phyloP scores from a whole-genome alignment of 2,797 vertebrate genomes.

The Merluccius polli region DNA sequence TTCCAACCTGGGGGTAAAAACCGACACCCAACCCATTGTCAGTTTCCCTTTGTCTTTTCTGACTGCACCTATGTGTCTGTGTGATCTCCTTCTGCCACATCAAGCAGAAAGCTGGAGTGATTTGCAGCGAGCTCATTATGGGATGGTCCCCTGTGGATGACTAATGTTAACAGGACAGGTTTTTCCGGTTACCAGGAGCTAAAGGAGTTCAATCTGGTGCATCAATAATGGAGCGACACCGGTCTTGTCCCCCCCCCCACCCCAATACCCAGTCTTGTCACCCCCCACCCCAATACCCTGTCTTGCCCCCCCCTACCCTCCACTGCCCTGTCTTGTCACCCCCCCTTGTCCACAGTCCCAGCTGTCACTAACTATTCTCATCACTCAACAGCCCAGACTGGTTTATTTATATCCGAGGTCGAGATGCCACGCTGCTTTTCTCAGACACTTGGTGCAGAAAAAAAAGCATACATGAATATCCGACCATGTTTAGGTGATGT shows the following conservation, averaged over 20 bases:
- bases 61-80: no score
- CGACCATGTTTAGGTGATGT: background rate
- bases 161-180: constrained; percentile 26
- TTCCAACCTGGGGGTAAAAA: background rate
- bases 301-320: background rate
- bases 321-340: no score
- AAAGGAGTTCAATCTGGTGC: constrained; percentile 13
- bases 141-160: no score
- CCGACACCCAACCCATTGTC: background rate
- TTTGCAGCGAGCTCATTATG: background rate
- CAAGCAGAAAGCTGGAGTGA: background rate
- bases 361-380: background rate
- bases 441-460: background rate
- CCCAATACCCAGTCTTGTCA: background rate
- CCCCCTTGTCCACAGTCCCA: background rate
- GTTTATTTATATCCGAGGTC: background rate
- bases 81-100: background rate
- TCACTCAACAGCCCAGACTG: background rate
- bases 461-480: background rate
- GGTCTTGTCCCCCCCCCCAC: background rate
- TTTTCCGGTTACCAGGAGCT: constrained; percentile 14
- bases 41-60: background rate
- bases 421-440: background rate
- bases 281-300: no score
- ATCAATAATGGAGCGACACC: constrained; percentile 17